A percentile compares a stretch with the other conserved stretches of the same genome.
Conservation (phyloP, 2,113 vertebrate genomes). For the Rhadina sibilatrix region DNA sequence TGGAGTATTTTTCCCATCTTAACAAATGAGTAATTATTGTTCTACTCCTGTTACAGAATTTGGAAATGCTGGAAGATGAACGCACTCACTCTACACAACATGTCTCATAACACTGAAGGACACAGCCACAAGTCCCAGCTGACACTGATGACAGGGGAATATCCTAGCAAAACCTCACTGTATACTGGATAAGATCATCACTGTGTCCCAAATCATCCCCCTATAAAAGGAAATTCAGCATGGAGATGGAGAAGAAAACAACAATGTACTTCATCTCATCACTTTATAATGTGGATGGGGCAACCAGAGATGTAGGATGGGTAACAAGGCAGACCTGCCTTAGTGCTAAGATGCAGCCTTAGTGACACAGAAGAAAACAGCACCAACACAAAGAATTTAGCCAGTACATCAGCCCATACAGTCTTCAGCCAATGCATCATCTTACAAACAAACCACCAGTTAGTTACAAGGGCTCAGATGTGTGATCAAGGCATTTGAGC, state of each 20-base stretch:
- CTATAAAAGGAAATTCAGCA: not conserved
- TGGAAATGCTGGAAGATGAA: not conserved
- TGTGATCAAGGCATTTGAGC: not conserved
- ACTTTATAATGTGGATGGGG: not conserved
- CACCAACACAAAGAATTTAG: not conserved
- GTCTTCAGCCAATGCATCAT: not conserved
- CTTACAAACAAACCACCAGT: not conserved
- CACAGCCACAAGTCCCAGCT: not conserved
- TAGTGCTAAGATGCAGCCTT: not conserved
- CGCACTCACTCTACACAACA: not conserved
- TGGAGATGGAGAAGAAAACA: not conserved
- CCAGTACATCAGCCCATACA: not conserved
- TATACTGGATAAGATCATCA: not conserved
- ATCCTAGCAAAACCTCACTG: not conserved
- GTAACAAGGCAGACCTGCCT: not conserved
- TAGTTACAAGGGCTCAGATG: not conserved
- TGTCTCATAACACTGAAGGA: not conserved
- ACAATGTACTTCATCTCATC: not conserved
- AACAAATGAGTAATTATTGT: not conserved
- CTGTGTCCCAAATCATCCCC: not conserved
- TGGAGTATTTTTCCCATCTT: not conserved
- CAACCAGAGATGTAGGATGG: not conserved
- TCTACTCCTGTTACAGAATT: not conserved
- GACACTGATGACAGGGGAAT: fast-evolving
- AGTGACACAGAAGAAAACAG: not conserved